Evolutionary conservation across 2,888 invertebrate genomes (phyloP).

Genomic region (Drosophila leonis): DNA sequence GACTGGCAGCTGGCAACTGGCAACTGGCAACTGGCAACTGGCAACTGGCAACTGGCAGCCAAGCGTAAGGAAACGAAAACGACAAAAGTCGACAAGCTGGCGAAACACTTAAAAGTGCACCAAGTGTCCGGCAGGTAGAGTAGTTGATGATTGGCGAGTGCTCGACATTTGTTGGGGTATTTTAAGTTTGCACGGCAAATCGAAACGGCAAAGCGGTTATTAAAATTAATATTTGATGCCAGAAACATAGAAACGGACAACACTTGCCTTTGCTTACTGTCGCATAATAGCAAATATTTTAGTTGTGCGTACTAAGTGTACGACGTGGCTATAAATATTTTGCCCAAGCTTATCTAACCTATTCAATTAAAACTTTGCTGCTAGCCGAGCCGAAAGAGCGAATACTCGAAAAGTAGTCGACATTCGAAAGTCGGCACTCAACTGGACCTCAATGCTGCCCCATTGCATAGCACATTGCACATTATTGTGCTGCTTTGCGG

Average conservation of each 20-base stretch:
- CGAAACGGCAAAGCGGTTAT: slow-evolving; percentile 43
- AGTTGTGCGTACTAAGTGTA: not conserved
- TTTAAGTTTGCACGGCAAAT: slow-evolving; percentile 43
- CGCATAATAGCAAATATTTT: slow-evolving; percentile 30
- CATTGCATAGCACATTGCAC: slow-evolving; percentile 42
- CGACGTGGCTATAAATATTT: not conserved
- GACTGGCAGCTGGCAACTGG: slow-evolving; percentile 4
- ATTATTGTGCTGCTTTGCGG: slow-evolving; percentile 61
- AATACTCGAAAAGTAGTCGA: slow-evolving; percentile 3
- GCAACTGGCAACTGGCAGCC: slow-evolving; percentile 13
- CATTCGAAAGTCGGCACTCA: slow-evolving; percentile 11
- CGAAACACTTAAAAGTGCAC: slow-evolving; percentile 66
- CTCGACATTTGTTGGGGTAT: slow-evolving; percentile 49
- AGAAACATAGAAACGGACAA: slow-evolving; percentile 25
- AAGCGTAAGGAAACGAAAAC: slow-evolving; percentile 29
- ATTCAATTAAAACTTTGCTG: slow-evolving; percentile 36
- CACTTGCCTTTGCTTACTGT: slow-evolving; percentile 66
- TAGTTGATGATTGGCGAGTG: not conserved
- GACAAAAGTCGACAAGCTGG: slow-evolving; percentile 60
- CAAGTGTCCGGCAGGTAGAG: slow-evolving; percentile 45
- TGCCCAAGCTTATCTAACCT: not conserved
- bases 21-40: slow-evolving; percentile 17
- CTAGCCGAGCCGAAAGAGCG: not conserved
- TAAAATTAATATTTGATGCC: slow-evolving; percentile 61
- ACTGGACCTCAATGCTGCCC: slow-evolving; percentile 22